Percentiles rank a stretch among this genome's conserved stretches.
Conservation (phyloP, 1,140 invertebrate species). For the Trichomalopsis sarcophagae region DNA sequence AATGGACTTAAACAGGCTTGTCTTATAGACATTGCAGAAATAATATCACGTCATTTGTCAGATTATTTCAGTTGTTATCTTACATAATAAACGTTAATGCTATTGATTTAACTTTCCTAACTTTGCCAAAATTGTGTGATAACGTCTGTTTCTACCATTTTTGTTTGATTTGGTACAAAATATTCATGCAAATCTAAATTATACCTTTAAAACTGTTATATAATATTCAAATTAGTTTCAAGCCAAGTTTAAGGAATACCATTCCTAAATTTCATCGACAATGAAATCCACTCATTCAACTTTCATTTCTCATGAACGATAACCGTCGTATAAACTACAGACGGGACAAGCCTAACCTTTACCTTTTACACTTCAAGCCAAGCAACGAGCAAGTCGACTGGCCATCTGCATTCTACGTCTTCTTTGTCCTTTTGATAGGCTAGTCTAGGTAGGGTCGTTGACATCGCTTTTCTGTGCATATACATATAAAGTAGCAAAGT, state of each 20-base stretch:
- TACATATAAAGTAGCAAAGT: constrained; percentile 47
- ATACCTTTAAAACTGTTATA: not conserved
- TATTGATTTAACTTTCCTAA: no score
- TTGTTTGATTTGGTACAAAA: no score
- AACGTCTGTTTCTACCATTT: no score
- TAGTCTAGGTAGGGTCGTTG: constrained; percentile 43
- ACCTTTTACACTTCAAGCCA: constrained; percentile 19
- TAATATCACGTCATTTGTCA: not conserved
- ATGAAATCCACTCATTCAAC: not conserved
- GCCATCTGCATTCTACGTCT: constrained; percentile 40
- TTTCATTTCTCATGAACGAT: not conserved
- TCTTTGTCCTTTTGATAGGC: constrained; percentile 41
- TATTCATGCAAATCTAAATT: no score
- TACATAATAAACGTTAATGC: no score
- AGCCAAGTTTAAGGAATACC: not conserved
- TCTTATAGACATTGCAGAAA: not conserved
- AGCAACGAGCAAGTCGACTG: not conserved
- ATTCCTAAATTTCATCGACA: not conserved
- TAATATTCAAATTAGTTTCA: not conserved
- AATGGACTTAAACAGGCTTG: not conserved
- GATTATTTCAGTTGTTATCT: not conserved
- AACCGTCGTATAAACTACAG: not conserved
- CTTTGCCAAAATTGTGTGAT: no score
- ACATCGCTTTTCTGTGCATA: constrained; percentile 25
- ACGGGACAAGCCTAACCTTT: not conserved